Conservation (phyloP, 2,797 vertebrate genomes). For the Silurus aristotelis region DNA sequence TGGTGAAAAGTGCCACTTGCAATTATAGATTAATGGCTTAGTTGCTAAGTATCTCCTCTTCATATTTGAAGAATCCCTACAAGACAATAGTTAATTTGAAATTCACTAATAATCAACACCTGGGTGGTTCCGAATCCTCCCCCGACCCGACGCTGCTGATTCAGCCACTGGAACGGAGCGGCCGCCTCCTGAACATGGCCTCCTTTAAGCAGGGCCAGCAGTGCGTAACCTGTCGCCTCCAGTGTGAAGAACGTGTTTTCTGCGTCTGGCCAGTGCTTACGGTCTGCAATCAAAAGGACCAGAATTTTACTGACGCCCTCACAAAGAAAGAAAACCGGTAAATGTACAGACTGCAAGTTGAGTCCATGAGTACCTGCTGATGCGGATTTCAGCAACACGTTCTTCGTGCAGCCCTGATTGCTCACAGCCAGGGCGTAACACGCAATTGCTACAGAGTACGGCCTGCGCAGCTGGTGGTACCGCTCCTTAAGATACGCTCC, state of each 20-base stretch:
- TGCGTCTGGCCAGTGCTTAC: constrained; percentile 68
- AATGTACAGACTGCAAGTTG: too few species aligned
- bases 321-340: not conserved
- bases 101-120: constrained; percentile 57
- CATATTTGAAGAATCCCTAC: not conserved
- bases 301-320: too few species aligned
- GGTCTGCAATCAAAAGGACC: constrained; percentile 50
- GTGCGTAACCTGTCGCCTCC: constrained; percentile 77
- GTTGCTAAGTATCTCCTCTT: too few species aligned
- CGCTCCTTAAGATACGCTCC: constrained; percentile 62
- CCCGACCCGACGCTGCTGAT: constrained; percentile 65
- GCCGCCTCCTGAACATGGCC: constrained; percentile 62
- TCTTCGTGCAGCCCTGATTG: not conserved
- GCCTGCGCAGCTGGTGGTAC: constrained; percentile 63
- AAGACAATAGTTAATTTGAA: not conserved
- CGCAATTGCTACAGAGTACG: constrained; percentile 84
- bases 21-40: not conserved
- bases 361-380: constrained; percentile 59
- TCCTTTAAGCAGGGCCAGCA: constrained; percentile 71
- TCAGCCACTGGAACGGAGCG: constrained; percentile 71
- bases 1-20: not conserved
- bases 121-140: constrained; percentile 76
- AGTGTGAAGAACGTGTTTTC: constrained; percentile 65
- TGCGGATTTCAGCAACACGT: constrained; percentile 58
- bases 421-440: constrained; percentile 80